Percentiles rank a stretch among this genome's conserved stretches.
Conservation (phyloP, 2,797 vertebrate species). For the Acrocephalus scirpaceus region DNA sequence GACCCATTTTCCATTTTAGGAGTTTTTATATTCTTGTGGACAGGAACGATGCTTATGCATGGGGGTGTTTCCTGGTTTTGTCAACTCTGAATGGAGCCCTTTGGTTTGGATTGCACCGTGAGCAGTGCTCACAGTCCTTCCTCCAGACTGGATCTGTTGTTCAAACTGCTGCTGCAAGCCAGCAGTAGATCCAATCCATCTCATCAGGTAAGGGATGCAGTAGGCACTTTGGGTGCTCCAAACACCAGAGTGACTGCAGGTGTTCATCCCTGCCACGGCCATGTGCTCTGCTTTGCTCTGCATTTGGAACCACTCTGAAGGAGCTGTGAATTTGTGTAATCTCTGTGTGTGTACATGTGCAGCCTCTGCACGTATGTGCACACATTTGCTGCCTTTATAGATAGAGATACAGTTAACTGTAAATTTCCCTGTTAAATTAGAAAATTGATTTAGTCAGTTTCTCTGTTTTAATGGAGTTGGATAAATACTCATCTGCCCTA, state of each 20-base stretch:
- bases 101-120: neutral
- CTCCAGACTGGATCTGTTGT: neutral
- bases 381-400: accelerated
- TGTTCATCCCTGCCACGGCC: accelerated
- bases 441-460: neutral
- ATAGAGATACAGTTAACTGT: neutral
- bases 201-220: neutral
- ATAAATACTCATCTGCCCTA: neutral
- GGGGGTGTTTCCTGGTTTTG: neutral
- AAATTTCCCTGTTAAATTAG: neutral
- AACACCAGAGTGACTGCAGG: neutral
- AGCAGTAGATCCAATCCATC: neutral
- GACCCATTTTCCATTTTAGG: neutral
- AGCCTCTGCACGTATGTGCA: neutral
- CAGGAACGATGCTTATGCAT: accelerated
- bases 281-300: neutral
- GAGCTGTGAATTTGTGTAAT: neutral
- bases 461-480: neutral
- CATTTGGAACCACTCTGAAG: neutral
- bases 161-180: neutral
- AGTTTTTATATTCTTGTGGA: neutral
- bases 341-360: accelerated
- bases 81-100: neutral
- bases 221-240: neutral
- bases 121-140: neutral